Percentiles rank a stretch among this genome's conserved stretches.
These are phyloP conservation scores for Streblospio benedicti DNA, from an alignment of 1,140 invertebrate genomes.

Conservation along the genomic window DNA sequence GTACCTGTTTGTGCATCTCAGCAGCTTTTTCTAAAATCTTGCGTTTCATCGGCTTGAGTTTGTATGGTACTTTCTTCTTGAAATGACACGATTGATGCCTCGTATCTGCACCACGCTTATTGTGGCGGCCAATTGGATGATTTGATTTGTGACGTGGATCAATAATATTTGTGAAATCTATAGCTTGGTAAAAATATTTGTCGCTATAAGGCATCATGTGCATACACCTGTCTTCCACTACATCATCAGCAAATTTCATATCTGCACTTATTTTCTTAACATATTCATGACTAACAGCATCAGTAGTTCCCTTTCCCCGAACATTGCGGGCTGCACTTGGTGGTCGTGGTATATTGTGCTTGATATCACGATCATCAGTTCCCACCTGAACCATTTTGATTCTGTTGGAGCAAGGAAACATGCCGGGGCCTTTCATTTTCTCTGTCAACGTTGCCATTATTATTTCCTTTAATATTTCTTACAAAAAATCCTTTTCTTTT, in stretches of 20 bases:
- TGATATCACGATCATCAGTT: too few species aligned
- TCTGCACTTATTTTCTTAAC: slow-evolving; percentile 32
- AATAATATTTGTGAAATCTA: slow-evolving; percentile 23
- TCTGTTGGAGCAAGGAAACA: too few species aligned
- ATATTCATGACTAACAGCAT: too few species aligned
- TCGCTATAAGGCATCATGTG: slow-evolving; percentile 39
- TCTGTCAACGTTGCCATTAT: too few species aligned
- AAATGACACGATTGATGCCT: slow-evolving; percentile 36
- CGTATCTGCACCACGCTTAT: slow-evolving; percentile 26
- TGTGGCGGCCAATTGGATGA: slow-evolving; percentile 30
- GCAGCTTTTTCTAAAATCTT: slow-evolving; percentile 29
- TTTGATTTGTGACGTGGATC: slow-evolving; percentile 20
- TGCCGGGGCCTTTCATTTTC: too few species aligned
- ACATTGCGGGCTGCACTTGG: too few species aligned
- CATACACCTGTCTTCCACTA: slow-evolving; percentile 39
- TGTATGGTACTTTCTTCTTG: slow-evolving; percentile 22
- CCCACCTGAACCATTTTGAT: too few species aligned
- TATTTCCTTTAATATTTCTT: too few species aligned
- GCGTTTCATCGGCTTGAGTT: slow-evolving; percentile 30
- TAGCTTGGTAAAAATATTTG: slow-evolving; percentile 36
- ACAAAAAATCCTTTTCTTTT: too few species aligned
- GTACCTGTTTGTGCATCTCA: slow-evolving; percentile 27
- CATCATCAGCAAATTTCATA: slow-evolving; percentile 37
- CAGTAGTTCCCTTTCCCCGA: too few species aligned
- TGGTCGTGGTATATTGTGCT: too few species aligned